Conservation (phyloP, 2,113 vertebrate species). For the Crypturellus undulatus region DNA sequence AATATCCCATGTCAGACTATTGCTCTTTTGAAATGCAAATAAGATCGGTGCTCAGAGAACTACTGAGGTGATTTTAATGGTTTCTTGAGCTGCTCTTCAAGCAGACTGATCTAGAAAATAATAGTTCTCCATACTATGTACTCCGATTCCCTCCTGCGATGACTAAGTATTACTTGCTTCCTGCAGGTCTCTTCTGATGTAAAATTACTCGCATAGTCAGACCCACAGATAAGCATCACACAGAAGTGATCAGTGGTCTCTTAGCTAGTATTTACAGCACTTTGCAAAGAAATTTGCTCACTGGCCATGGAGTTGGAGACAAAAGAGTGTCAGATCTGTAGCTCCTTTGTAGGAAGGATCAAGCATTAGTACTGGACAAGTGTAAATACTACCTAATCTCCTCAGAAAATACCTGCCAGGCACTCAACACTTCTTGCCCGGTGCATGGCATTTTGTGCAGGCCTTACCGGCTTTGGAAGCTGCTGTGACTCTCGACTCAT, state of each 20-base stretch:
- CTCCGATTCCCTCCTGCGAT: neutral
- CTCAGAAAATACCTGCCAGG: neutral
- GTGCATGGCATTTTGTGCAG: neutral
- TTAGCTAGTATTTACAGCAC: neutral
- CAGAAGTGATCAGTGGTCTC: neutral
- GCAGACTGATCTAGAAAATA: neutral
- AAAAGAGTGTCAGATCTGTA: neutral
- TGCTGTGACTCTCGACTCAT: neutral
- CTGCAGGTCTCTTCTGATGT: constrained; percentile 1
- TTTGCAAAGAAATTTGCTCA: neutral
- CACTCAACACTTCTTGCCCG: accelerated
- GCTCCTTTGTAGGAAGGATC: neutral
- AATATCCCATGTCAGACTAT: neutral
- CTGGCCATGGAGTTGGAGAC: neutral
- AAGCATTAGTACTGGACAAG: neutral
- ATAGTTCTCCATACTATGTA: neutral
- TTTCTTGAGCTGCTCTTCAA: neutral
- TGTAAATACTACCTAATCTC: neutral
- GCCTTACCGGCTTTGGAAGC: neutral
- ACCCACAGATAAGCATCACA: neutral
- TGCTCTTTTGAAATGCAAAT: constrained; percentile 26
- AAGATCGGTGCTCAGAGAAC: neutral
- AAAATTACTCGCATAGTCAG: neutral
- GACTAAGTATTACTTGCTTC: neutral
- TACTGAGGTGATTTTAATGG: constrained; percentile 16